These are phyloP conservation scores for Anoplolepis gracilipes DNA, from an alignment of 1,140 invertebrate species.

Conservation along the genomic window DNA sequence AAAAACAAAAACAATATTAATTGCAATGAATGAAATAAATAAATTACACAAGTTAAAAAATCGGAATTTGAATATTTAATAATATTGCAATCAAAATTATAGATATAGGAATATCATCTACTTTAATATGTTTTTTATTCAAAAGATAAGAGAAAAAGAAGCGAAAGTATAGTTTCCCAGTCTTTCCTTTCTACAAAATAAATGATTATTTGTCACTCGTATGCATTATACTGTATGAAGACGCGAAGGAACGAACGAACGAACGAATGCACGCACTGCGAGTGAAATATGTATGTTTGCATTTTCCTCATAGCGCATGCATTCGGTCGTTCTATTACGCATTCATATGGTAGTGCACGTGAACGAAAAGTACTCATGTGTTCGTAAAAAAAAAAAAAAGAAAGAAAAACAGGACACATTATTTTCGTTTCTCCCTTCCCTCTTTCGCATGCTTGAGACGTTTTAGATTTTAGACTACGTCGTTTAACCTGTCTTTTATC, in stretches of 20 bases:
- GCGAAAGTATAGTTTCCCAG: background rate
- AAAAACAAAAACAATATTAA: background rate
- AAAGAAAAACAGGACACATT: background rate
- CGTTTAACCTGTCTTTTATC: slow-evolving; percentile 10
- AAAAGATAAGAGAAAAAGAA: background rate
- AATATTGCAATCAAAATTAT: background rate
- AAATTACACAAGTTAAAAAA: background rate
- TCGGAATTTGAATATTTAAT: background rate
- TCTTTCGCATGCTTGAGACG: background rate
- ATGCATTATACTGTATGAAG: slow-evolving; percentile 18
- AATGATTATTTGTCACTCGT: slow-evolving; percentile 20
- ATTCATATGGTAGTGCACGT: slow-evolving; percentile 43
- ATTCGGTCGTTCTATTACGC: slow-evolving; percentile 47
- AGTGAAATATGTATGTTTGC: slow-evolving; percentile 50
- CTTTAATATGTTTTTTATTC: too few species aligned
- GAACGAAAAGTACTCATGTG: slow-evolving; percentile 30
- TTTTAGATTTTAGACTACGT: slow-evolving; percentile 20
- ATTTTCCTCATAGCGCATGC: slow-evolving; percentile 44
- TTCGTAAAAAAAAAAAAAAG: background rate
- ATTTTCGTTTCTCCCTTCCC: background rate
- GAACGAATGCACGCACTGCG: slow-evolving; percentile 26
- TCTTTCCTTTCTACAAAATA: background rate
- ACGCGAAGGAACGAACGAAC: slow-evolving; percentile 29
- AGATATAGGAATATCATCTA: background rate
- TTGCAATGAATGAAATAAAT: background rate